Evolutionary conservation across 2,888 invertebrate genomes (phyloP).

Genomic region (Sesamia inferens): DNA sequence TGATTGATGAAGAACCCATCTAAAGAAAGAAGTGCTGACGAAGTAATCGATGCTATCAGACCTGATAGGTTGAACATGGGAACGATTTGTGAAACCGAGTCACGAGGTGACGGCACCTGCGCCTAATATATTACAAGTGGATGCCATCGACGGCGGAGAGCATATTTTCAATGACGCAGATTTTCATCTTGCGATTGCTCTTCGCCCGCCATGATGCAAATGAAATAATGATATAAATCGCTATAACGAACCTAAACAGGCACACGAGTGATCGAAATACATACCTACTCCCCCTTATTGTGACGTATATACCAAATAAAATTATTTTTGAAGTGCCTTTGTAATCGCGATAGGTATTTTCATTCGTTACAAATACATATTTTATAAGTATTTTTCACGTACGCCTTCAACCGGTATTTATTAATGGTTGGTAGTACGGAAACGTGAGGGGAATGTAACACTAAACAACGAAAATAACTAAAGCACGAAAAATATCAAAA

Average conservation of each 20-base stretch:
- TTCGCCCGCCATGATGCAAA: constrained; percentile 29
- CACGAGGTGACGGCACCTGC: constrained; percentile 76
- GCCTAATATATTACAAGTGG: constrained; percentile 78
- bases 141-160: constrained; percentile 56
- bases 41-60: constrained; percentile 59
- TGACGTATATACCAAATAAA: constrained; percentile 46
- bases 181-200: constrained; percentile 69
- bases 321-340: constrained; percentile 51
- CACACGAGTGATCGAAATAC: constrained; percentile 21
- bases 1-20: constrained; percentile 47
- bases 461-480: constrained; percentile 24
- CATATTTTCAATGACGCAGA: constrained; percentile 72
- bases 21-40: constrained; percentile 49
- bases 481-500: constrained; percentile 35
- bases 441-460: constrained; percentile 50
- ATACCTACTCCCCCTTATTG: constrained; percentile 14
- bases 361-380: constrained; percentile 44
- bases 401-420: constrained; percentile 52
- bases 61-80: constrained; percentile 29
- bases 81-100: constrained; percentile 65
- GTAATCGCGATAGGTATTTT: constrained; percentile 46
- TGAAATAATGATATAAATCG: constrained; percentile 29
- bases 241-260: constrained; percentile 15
- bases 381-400: constrained; percentile 43
- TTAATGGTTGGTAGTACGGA: constrained; percentile 37